Base-by-base conservation (phyloP, 2,888 invertebrate species). In the Protodeltote pygarga region DNA sequence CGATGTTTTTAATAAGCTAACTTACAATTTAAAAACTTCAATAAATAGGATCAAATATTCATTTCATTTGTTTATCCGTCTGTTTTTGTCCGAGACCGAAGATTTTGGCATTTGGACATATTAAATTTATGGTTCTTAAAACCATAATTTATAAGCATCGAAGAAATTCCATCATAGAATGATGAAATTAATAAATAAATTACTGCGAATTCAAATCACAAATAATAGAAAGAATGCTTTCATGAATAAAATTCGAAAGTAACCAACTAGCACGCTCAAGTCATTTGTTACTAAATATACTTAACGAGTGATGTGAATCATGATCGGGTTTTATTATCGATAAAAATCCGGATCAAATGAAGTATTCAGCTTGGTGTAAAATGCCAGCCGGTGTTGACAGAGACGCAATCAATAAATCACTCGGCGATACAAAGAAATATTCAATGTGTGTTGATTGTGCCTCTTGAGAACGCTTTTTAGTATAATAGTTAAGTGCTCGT, bases 361-460 rank as follows among this genome's bases (percentile, higher is more conserved):
- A 90, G 91, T 91, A 92, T 91, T 92, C 89, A 91, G 76, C 67
- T 71, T 65, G 73, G 78, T 83, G 84, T 85, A 83, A 83, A 84
- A 69, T 86, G 84, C 85, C 84, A 78, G 84, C 78, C 73, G 49
- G 85, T 91, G 92, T 91, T 92, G 92, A 92, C 92, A 92, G 91
- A 90, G 87, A 87, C 83, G 89, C 85, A 87, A 89, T 92, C 92
- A 90, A 92, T 92, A 92, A 92, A 92, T 92, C 91, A 92, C 89
- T 89, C 83, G 83, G 77, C 69, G 67, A 77, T 75, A 90, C 88
- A 91, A 90, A 87, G 87, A 81, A 77, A 82, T 79, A 84, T 87
- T 92, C 88, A 91, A 90, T 91, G 90, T 89, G 89, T 87, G 89
- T 88, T 91, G 91, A 92, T 92, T 92, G 90, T 92, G 87, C 86